Base-by-base conservation (phyloP, 2,888 invertebrate species). In the Nomada fucata region DNA sequence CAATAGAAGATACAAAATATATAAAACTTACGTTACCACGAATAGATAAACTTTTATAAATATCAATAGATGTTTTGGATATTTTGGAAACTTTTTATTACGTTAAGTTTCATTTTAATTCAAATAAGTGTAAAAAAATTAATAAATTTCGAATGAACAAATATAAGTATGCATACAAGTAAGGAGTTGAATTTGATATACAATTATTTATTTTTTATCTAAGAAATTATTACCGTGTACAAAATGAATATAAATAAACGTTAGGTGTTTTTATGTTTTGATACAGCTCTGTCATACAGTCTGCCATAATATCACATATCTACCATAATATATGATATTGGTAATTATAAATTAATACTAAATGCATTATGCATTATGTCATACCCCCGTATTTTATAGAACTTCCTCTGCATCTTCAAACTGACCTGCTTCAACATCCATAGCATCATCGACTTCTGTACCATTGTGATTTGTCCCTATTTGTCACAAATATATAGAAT, bases 381-480 rank as follows among this genome's bases (percentile, higher is more conserved):
- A 81, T 77, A 36, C 36, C 59, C 74, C 82, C 44, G 75, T 83
- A 53, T 53, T 89, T 92, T 92, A 93, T 75, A 92, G 93, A 89
- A 93, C 92, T 92, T 94, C 95, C 89, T 95, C 95, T 47, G 95
- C 95, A 91, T 95, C 95, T 92, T 95, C 95, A 89, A 95, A 95
- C 86, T 95, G 95, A 69, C 94, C 94, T 60, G 94, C 94, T 83
- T 94, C 94, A 60, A 94, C 87, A 72, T 94, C 94, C 93, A 94
- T 94, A 76, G 92, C 94, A 88, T 95, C 94, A 47, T 94, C 94
- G 26, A 92, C 91, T 88, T 93, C 93, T 55, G 93, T 88, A 69
- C 93, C 92, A 74, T 94, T 93, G 29, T 93, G 92, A 90, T 92
- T 94, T 59, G 92, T 91, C 86, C 93, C 93, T 86, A 94, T 90